These are phyloP conservation scores for Drosophila maculinotata DNA, from an alignment of 2,888 invertebrate genomes.

Conservation along the genomic window DNA sequence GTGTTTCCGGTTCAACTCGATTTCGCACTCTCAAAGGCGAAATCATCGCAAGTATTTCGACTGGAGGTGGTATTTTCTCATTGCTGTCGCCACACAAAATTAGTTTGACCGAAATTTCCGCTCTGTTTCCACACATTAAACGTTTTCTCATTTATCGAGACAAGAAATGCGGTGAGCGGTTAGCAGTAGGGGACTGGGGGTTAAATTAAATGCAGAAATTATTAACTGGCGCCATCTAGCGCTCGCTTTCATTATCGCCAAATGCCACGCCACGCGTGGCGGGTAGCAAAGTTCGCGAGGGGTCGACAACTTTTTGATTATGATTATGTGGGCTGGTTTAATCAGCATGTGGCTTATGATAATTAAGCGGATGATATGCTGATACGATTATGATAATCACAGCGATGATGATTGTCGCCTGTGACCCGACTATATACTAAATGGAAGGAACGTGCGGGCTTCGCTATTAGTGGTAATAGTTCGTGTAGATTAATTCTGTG, in stretches of 20 bases:
- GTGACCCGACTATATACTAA: constrained; percentile 8
- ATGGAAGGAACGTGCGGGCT: neutral
- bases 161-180: constrained; percentile 37
- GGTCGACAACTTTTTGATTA: constrained; percentile 61
- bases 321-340: constrained; percentile 52
- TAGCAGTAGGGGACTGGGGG: constrained; percentile 12
- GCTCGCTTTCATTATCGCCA: constrained; percentile 33
- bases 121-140: constrained; percentile 61
- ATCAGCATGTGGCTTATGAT: constrained; percentile 55
- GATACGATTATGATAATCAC: constrained; percentile 46
- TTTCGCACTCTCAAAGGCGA: constrained; percentile 36
- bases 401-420: constrained; percentile 8
- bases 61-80: constrained; percentile 27
- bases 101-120: constrained; percentile 60
- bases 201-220: constrained; percentile 55
- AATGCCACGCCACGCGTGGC: constrained; percentile 10
- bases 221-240: constrained; percentile 57
- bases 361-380: constrained; percentile 55
- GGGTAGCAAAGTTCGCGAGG: constrained; percentile 11
- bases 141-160: constrained; percentile 48
- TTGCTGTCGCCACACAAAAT: constrained; percentile 57
- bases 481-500: constrained; percentile 39
- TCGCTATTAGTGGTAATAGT: constrained; percentile 25
- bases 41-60: constrained; percentile 6
- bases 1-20: constrained; percentile 51